Evolutionary conservation across 1,140 invertebrate species (phyloP), one percentile per base, ranked within the genome.

Genomic region (Muscidifurax raptorellus): DNA sequence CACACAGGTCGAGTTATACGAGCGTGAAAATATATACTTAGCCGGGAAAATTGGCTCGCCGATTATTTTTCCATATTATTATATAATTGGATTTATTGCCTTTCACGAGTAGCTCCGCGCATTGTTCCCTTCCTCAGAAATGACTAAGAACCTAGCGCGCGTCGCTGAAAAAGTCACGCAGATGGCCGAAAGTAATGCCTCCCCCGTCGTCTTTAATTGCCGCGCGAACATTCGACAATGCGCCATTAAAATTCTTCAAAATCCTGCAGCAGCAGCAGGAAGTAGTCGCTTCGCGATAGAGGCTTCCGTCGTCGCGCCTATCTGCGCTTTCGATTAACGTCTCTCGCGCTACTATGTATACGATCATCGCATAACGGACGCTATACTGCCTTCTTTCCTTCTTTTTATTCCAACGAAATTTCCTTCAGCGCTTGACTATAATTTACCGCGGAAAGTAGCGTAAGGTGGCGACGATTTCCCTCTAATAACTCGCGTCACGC

Each of bases 211-310:
- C n/a, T n/a, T n/a, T n/a, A n/a, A n/a, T n/a, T n/a, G 52, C 71
- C 66, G 36, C 66, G 12, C 22, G 25, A 30, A 32, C 30, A 44
- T 66, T 59, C 81, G 47, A 82, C 72, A 76, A 82, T 40, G 52
- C 13, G 13, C 74, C 81, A 83, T 83, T 83, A 83, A 69, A 83
- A 83, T 83, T 77, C 59, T 27, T 77, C 25, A 77, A 78, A 64
- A 59, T 78, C 47, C 52, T 59, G 12, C 28, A 32, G 9, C 27
- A 15, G 69, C 69, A 28, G 69, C 13, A 72, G 13, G 27, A 72
- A 18, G 69, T 30, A 30, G 1, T 30, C 36, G 36, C 36, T 40
- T 40, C 36, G 36, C 36, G 36, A 40, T 40, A 40, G 36, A 18
- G 10, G 30, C 25, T 69, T 69, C 25, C 66, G 66, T 69, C 66